A percentile compares a stretch with the other conserved stretches of the same genome.
phyloP scores from a whole-genome alignment of 2,113 vertebrate species.

The Halcyon malimbica region DNA sequence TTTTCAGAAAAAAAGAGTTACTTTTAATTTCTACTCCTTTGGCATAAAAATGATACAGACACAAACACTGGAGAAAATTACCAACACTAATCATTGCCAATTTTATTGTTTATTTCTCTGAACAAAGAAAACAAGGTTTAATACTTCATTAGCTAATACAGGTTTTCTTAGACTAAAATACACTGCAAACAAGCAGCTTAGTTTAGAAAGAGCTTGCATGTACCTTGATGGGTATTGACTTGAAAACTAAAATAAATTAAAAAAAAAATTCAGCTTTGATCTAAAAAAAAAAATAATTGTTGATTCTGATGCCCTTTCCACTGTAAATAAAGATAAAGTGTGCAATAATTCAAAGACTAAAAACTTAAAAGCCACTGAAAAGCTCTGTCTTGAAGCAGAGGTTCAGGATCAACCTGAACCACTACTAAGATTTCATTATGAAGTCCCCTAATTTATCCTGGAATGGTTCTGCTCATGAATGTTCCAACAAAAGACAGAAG shows the following conservation, averaged over 20 bases:
- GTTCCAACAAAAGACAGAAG: neutral
- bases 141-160: neutral
- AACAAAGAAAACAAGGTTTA: neutral
- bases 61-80: neutral
- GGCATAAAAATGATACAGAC: neutral
- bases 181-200: neutral
- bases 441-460: neutral
- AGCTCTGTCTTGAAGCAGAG: neutral
- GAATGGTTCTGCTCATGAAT: accelerated
- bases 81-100: neutral
- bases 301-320: neutral
- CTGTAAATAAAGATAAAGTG: neutral
- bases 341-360: neutral
- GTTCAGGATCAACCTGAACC: neutral
- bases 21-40: neutral
- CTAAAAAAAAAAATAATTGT: neutral
- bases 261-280: neutral
- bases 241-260: neutral
- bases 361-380: neutral
- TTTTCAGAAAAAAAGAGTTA: neutral
- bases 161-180: neutral
- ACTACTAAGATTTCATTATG: neutral
- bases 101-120: neutral
- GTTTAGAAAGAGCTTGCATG: neutral
- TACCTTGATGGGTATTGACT: neutral